Conservation (phyloP, 1,140 invertebrate genomes). For the Formica selysi region DNA sequence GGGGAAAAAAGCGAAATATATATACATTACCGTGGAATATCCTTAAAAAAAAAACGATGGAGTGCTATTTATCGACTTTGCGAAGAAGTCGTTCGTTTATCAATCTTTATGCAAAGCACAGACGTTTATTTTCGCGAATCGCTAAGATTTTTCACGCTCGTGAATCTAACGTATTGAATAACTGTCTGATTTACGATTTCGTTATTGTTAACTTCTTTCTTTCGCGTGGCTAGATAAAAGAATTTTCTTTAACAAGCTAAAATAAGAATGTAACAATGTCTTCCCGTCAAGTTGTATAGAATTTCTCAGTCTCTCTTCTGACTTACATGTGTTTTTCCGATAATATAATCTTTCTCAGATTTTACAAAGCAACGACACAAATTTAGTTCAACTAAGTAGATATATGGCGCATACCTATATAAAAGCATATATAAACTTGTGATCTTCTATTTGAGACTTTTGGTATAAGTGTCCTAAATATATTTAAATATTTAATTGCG, state of each 20-base stretch:
- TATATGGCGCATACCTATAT: not conserved
- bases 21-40: no score
- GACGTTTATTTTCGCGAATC: not conserved
- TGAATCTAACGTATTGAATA: not conserved
- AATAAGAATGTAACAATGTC: not conserved
- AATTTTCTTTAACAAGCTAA: not conserved
- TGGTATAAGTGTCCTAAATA: not conserved
- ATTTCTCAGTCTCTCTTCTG: not conserved
- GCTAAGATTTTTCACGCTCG: not conserved
- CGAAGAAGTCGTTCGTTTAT: constrained; percentile 29
- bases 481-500: no score
- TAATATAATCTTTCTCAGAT: not conserved
- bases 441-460: not conserved
- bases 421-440: not conserved
- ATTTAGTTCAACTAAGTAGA: not conserved
- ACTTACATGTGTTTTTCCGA: not conserved
- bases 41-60: no score
- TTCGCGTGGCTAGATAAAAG: not conserved
- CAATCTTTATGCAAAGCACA: not conserved
- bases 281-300: not conserved
- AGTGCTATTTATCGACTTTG: not conserved
- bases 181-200: not conserved
- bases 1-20: not conserved
- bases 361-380: not conserved
- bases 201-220: not conserved